These are phyloP conservation scores for Malurus cyaneus DNA, from an alignment of 2,113 vertebrate species.

Conservation along the genomic window DNA sequence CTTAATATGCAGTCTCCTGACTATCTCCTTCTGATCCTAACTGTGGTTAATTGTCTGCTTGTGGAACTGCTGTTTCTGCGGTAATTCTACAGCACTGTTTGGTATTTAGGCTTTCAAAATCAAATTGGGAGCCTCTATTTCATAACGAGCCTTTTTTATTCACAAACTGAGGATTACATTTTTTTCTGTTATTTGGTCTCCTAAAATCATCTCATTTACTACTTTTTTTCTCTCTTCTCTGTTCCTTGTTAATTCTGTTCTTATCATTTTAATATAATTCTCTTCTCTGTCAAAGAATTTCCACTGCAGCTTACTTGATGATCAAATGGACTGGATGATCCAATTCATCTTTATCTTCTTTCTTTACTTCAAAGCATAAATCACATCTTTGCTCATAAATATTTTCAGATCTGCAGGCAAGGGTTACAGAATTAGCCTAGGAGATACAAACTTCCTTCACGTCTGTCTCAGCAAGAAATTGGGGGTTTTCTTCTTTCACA, in stretches of 20 bases:
- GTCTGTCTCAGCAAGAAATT: background rate
- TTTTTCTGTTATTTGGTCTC: background rate
- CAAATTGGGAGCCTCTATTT: background rate
- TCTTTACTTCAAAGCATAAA: background rate
- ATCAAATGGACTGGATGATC: background rate
- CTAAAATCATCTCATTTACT: background rate
- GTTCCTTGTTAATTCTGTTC: background rate
- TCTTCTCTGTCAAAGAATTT: background rate
- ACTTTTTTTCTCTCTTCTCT: background rate
- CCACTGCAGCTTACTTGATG: background rate
- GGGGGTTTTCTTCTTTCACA: background rate
- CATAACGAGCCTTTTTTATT: background rate
- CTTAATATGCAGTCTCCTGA: background rate
- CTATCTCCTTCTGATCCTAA: background rate
- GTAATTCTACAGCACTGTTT: background rate
- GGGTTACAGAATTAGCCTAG: background rate
- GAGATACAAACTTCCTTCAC: background rate
- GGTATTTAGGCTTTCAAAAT: background rate
- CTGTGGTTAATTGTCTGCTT: background rate
- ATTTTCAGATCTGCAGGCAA: background rate
- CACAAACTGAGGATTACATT: background rate
- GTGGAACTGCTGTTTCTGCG: background rate
- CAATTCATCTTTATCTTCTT: background rate
- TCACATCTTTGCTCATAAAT: background rate
- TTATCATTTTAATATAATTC: background rate